Conservation (phyloP, 2,888 invertebrate genomes). For the Synergus laeviventris region DNA sequence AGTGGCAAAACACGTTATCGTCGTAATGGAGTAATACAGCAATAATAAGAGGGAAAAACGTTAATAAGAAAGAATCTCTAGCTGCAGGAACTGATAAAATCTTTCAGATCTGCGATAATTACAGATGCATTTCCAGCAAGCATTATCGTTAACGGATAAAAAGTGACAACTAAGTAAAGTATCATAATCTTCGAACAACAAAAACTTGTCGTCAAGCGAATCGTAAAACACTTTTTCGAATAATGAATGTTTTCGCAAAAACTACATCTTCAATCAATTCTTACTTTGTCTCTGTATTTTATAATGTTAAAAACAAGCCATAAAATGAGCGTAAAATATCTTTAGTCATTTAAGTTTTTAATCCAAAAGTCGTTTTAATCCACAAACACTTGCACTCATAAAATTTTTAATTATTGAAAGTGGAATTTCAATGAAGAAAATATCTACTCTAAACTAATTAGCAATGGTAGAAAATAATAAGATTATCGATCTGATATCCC, state of each 20-base stretch:
- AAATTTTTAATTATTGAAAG: no score
- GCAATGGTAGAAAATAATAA: constrained; percentile 47
- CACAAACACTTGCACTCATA: no score
- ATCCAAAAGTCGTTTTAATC: no score
- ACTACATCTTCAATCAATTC: constrained; percentile 9
- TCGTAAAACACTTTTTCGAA: constrained; percentile 9
- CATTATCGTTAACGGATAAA: constrained; percentile 32
- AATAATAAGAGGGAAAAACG: constrained; percentile 37
- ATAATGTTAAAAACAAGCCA: background rate
- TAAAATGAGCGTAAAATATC: background rate
- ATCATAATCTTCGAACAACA: constrained; percentile 14
- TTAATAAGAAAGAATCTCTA: constrained; percentile 26
- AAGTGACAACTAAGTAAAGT: constrained; percentile 35
- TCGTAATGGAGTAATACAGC: constrained; percentile 35
- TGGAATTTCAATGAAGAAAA: background rate
- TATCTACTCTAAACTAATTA: constrained; percentile 51
- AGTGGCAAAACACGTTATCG: constrained; percentile 40
- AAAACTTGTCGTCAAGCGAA: constrained; percentile 27
- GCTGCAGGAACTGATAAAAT: constrained; percentile 36
- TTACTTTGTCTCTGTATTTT: background rate
- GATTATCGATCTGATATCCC: constrained; percentile 47
- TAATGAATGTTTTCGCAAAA: constrained; percentile 30
- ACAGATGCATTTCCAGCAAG: constrained; percentile 12
- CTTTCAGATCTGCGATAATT: constrained; percentile 36
- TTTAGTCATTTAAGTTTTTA: no score